phyloP scores from a whole-genome alignment of 37 sponge, comb jelly and placozoan genomes.

The Beroe ovata region DNA sequence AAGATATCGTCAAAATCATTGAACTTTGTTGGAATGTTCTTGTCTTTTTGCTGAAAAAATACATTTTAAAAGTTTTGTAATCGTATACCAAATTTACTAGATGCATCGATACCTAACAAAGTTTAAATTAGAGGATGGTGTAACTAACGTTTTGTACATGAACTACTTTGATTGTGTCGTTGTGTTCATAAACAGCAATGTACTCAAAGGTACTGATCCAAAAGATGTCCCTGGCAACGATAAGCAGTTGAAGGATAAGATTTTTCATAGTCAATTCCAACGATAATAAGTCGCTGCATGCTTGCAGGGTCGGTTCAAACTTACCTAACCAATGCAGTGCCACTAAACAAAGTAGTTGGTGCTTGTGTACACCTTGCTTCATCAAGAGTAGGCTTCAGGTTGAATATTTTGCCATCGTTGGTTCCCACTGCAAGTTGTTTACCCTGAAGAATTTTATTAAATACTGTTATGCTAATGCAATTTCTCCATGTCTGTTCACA shows the following conservation, averaged over 20 bases:
- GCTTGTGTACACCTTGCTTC: conserved; percentile 6
- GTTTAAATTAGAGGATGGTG: no score
- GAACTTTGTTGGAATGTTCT: conserved; percentile 54
- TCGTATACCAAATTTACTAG: no score
- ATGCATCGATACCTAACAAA: not conserved
- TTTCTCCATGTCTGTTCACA: no score
- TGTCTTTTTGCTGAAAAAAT: conserved; percentile 65
- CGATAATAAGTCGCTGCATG: no score
- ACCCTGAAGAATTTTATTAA: no score
- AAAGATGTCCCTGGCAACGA: conserved; percentile 1
- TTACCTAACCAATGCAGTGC: conserved; percentile 11
- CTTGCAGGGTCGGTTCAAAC: no score
- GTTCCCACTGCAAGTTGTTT: conserved; percentile 59
- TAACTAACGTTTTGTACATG: conserved; percentile 58
- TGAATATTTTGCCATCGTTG: conserved; percentile 29
- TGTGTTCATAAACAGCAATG: conserved; percentile 34
- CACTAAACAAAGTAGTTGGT: conserved; percentile 18
- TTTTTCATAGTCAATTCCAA: no score
- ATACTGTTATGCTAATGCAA: no score
- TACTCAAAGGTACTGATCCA: conserved; percentile 65
- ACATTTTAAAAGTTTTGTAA: no score
- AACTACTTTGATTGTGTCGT: conserved; percentile 13
- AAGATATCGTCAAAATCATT: conserved; percentile 61
- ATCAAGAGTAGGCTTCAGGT: conserved; percentile 57
- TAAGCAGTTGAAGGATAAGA: not conserved